Base-by-base conservation (phyloP, 2,113 vertebrate genomes). In the Parotia lawesii region DNA sequence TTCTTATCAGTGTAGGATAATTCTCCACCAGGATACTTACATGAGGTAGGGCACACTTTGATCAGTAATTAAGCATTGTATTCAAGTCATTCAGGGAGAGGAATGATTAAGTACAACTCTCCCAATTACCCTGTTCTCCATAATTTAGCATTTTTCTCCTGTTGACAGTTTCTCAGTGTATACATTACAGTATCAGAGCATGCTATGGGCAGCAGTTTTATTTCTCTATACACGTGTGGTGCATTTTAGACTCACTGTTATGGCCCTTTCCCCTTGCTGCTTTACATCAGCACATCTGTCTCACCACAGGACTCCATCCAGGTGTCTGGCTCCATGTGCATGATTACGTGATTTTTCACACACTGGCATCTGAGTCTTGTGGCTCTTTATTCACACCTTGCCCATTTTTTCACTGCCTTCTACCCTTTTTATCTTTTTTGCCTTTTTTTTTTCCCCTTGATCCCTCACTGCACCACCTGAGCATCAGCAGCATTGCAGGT, bases 331-430 rank as follows among this genome's bases (percentile, higher is more conserved):
- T 50, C 38, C 23, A 33, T 6, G 35, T 12, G 6, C 3, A 10
- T 1, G 6, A 57, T 29, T 42, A 29, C 0, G 0, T 42, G 29
- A 27, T 71, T 66, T 77, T 91, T 53, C 51, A 54, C 3, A 18
- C 37, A 15, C 28, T 71, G 42, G 28, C 5, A 31, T 77, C 35
- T 31, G 9, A 58, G 23, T 33, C 8, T 69, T 60, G 48, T 67
- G 45, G 6, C 31, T 62, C 54, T 56, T 56, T 16, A 62, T 42
- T 56, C 71, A 33, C 62, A 62, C 15, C 10, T 62, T 62, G 8
- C 62, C 40, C n/a, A 47, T 62, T 74, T 25, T 16, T 45, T 88
- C 60, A 17, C 45, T n/a, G n/a, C 28, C 33, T 90, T 70, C 20
- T 66, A 37, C 8, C 2, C n/a, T 64, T 82, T 33, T 44, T 31